Conservation (phyloP, 2,797 vertebrate genomes). For the Crenichthys baileyi region DNA sequence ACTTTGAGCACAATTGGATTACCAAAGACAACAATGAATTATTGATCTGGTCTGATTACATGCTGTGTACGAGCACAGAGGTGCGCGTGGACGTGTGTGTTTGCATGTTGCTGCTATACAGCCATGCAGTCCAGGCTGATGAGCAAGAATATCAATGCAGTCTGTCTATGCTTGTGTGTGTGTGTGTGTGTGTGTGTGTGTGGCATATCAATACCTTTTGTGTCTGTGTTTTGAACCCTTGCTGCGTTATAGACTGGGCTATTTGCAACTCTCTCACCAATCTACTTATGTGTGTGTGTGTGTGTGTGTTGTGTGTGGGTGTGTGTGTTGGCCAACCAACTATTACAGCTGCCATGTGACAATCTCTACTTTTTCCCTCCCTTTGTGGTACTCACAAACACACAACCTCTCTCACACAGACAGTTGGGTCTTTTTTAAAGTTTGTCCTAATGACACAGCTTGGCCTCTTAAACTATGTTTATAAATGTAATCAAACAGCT, state of each 20-base stretch:
- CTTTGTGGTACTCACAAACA: slow-evolving; percentile 14
- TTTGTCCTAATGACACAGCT: slow-evolving; percentile 75
- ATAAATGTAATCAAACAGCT: slow-evolving; percentile 81
- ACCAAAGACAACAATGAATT: slow-evolving; percentile 68
- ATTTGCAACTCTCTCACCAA: slow-evolving; percentile 62
- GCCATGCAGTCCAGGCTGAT: slow-evolving; percentile 50
- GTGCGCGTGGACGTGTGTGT: not conserved
- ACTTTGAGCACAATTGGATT: slow-evolving; percentile 64
- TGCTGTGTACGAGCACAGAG: slow-evolving; percentile 27
- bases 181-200: slow-evolving; percentile 11
- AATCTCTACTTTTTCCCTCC: slow-evolving; percentile 54
- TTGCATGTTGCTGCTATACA: slow-evolving; percentile 39
- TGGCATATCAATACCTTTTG: slow-evolving; percentile 78
- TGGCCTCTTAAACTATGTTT: slow-evolving; percentile 79
- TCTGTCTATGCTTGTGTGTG: slow-evolving; percentile 52
- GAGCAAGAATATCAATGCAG: slow-evolving; percentile 73
- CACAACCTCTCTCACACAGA: slow-evolving; percentile 27
- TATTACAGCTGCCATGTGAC: slow-evolving; percentile 53
- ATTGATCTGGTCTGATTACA: slow-evolving; percentile 61
- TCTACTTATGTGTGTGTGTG: slow-evolving; percentile 29
- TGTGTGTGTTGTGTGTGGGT: slow-evolving; percentile 12
- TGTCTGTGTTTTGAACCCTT: slow-evolving; percentile 72
- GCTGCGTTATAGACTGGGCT: slow-evolving; percentile 72
- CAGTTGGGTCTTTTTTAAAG: slow-evolving; percentile 63
- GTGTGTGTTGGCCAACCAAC: slow-evolving; percentile 31